These are phyloP conservation scores for Cephus runcator DNA, from an alignment of 2,888 invertebrate species.

Conservation along the genomic window DNA sequence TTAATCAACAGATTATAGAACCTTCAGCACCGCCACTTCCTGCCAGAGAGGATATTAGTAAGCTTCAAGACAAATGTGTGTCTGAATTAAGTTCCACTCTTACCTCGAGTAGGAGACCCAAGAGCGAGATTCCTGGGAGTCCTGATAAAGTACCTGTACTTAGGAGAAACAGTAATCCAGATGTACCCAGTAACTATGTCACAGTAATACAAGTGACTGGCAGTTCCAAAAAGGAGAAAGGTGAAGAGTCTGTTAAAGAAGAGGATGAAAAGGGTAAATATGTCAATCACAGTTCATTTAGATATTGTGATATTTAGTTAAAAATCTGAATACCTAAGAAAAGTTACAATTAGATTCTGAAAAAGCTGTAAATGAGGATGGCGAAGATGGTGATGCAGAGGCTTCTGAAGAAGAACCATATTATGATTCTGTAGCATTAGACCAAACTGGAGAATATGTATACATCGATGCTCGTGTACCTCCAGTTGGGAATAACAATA, in stretches of 20 bases:
- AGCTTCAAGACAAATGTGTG: conserved; percentile 65
- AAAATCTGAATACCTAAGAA: neutral
- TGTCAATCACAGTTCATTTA: conserved; percentile 20
- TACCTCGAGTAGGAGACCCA: conserved; percentile 56
- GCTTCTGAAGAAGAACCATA: conserved; percentile 66
- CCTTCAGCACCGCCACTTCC: conserved; percentile 63
- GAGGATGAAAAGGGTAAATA: conserved; percentile 62
- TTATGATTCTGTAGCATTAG: conserved; percentile 69
- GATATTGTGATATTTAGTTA: neutral
- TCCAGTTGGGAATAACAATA: conserved; percentile 50
- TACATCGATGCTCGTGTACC: conserved; percentile 76
- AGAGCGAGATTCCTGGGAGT: conserved; percentile 61
- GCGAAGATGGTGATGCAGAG: conserved; percentile 62
- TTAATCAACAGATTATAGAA: conserved; percentile 37
- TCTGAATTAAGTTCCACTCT: conserved; percentile 61
- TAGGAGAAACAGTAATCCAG: conserved; percentile 65
- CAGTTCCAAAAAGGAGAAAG: conserved; percentile 61
- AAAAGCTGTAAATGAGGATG: conserved; percentile 61
- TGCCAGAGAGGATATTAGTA: conserved; percentile 58
- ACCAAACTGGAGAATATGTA: conserved; percentile 76
- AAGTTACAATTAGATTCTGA: conserved; percentile 44
- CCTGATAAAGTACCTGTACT: conserved; percentile 58
- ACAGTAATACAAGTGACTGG: conserved; percentile 92
- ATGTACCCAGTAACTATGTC: conserved; percentile 75
- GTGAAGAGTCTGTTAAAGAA: conserved; percentile 68